Conservation (phyloP, 2,888 invertebrate genomes). For the Automeris io region DNA sequence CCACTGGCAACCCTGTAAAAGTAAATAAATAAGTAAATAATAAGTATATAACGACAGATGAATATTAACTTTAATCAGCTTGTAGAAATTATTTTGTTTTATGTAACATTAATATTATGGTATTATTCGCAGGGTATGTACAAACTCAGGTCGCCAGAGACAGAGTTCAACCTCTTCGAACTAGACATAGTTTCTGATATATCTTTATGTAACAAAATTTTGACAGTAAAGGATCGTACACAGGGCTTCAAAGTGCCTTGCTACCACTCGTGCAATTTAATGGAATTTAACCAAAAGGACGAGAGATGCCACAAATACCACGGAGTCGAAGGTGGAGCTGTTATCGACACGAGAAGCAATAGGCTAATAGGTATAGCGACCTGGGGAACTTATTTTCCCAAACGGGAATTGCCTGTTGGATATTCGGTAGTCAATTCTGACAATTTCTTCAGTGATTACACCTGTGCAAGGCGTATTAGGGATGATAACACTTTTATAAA, state of each 20-base stretch:
- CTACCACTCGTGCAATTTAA: conserved; percentile 38
- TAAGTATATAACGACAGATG: too few species aligned
- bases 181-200: conserved; percentile 30
- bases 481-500: conserved; percentile 13
- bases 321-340: conserved; percentile 44
- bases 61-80: too few species aligned
- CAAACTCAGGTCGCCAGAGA: conserved; percentile 15
- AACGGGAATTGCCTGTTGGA: conserved; percentile 42
- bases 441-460: conserved; percentile 35
- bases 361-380: conserved; percentile 45
- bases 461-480: conserved; percentile 40
- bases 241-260: conserved; percentile 41
- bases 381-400: conserved; percentile 33
- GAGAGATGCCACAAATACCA: conserved; percentile 29
- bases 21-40: too few species aligned
- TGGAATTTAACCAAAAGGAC: conserved; percentile 16
- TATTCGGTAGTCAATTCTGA: conserved; percentile 42
- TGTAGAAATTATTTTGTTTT: too few species aligned
- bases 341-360: conserved; percentile 25
- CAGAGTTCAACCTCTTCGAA: conserved; percentile 26
- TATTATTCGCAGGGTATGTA: conserved; percentile 24
- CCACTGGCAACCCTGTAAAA: too few species aligned
- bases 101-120: too few species aligned
- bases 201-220: conserved; percentile 32
- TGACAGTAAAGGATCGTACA: conserved; percentile 18